phyloP scores from a whole-genome alignment of 2,797 vertebrate genomes.

The Rhynchotus rufescens region DNA sequence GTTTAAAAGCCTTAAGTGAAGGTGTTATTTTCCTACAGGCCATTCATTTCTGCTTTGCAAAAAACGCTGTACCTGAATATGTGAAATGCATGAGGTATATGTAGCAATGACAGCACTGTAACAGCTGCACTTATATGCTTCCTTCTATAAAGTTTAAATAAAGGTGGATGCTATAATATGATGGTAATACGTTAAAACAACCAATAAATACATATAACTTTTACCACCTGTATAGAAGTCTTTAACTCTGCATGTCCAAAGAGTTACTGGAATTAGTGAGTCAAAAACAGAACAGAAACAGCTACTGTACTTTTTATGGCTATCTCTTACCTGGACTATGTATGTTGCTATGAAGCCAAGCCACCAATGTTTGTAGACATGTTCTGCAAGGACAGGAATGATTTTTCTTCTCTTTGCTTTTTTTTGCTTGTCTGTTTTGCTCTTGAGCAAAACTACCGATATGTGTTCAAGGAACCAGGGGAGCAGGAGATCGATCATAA shows the following conservation, averaged over 20 bases:
- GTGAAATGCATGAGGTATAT: constrained; percentile 64
- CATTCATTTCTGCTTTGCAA: not conserved
- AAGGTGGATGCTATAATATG: not conserved
- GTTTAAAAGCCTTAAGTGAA: not conserved
- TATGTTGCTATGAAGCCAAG: not conserved
- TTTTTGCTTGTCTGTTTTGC: not conserved
- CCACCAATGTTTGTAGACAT: not conserved
- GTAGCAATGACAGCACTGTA: constrained; percentile 63
- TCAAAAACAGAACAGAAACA: constrained; percentile 9
- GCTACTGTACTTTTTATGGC: not conserved
- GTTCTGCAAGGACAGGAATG: not conserved
- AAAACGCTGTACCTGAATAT: not conserved
- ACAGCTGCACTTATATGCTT: not conserved
- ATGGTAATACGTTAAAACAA: constrained; percentile 18
- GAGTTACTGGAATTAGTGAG: constrained; percentile 31
- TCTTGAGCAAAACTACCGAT: constrained; percentile 31
- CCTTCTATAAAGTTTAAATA: not conserved
- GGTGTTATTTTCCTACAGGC: not conserved
- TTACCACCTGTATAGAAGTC: constrained; percentile 50
- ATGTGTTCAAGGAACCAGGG: not conserved
- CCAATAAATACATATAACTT: constrained; percentile 29
- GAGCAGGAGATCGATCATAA: not conserved
- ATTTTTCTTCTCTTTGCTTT: not conserved
- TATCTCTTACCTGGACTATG: constrained; percentile 4
- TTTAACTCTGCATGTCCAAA: constrained; percentile 68